These are phyloP conservation scores for Spondyliosoma cantharus DNA, from an alignment of 2,797 vertebrate genomes.

Conservation along the genomic window DNA sequence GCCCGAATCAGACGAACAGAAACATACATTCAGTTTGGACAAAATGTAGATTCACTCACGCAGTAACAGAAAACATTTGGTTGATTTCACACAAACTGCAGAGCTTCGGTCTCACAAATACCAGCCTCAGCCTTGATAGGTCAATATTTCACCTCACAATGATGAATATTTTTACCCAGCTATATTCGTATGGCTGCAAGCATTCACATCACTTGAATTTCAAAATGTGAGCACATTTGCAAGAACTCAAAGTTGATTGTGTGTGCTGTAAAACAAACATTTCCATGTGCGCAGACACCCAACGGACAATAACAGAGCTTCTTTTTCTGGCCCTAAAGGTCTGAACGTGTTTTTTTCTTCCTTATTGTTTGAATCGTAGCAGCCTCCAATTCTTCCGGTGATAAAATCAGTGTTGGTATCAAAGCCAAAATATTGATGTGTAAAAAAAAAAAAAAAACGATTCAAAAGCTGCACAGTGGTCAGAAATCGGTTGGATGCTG, in stretches of 20 bases:
- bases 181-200: too few species aligned
- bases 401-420: neutral
- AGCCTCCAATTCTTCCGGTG: neutral
- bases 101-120: neutral
- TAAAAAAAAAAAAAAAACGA: too few species aligned
- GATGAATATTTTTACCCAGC: too few species aligned
- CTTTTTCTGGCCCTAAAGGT: neutral
- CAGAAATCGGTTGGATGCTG: neutral
- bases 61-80: slow-evolving; percentile 6
- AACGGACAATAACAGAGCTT: neutral
- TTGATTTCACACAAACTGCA: slow-evolving; percentile 5
- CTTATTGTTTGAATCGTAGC: neutral
- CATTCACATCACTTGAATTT: neutral
- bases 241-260: neutral
- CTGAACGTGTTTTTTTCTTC: neutral
- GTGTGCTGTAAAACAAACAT: too few species aligned
- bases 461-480: neutral
- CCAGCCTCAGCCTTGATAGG: too few species aligned
- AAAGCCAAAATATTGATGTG: too few species aligned
- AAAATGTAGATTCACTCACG: neutral
- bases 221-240: neutral
- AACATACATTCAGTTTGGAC: slow-evolving; percentile 34
- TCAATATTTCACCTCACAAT: neutral
- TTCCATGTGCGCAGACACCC: too few species aligned
- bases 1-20: neutral